Evolutionary conservation across 2,797 vertebrate genomes (phyloP).

Genomic region (Oreortyx pictus): DNA sequence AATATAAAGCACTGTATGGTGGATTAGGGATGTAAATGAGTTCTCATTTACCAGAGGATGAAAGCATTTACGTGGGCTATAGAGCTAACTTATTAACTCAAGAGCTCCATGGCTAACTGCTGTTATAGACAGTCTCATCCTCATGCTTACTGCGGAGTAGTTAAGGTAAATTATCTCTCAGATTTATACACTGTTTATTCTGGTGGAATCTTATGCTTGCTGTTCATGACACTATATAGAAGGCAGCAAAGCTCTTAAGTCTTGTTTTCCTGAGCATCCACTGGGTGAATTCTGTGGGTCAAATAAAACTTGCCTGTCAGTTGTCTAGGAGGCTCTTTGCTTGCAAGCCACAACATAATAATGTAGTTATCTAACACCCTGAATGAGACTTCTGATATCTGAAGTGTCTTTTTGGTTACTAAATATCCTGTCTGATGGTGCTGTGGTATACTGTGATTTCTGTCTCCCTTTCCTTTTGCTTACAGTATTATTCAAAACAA

Average conservation of each 20-base stretch:
- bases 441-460: background rate
- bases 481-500: background rate
- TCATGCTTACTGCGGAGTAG: background rate
- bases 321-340: background rate
- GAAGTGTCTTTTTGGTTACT: background rate
- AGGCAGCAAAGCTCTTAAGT: background rate
- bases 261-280: background rate
- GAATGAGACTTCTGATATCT: background rate
- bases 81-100: background rate
- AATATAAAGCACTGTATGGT: background rate
- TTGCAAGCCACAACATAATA: background rate
- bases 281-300: background rate
- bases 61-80: background rate
- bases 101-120: background rate
- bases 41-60: background rate
- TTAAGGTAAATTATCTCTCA: background rate
- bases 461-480: background rate
- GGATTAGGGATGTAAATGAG: background rate
- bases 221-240: background rate
- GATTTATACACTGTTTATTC: background rate
- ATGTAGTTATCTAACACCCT: background rate
- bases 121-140: background rate
- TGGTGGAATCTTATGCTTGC: background rate
- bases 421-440: background rate
- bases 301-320: background rate